Conservation (phyloP, 2,113 vertebrate species). For the Gallinago media region DNA sequence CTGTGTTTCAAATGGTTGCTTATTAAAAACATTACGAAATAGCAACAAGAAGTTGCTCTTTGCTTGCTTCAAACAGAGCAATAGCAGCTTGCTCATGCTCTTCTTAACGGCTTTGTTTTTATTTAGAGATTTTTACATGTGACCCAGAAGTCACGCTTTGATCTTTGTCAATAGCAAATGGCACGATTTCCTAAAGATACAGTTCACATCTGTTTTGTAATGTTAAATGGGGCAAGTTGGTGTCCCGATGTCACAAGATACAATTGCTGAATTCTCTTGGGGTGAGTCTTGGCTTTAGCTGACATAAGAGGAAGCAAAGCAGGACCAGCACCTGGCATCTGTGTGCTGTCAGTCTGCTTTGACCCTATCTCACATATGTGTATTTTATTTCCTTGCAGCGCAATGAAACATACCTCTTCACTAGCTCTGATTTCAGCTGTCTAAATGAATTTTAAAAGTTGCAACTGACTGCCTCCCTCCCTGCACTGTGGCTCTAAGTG, state of each 20-base stretch:
- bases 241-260: neutral
- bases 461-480: rapidly evolving
- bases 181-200: neutral
- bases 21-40: conserved; percentile 8
- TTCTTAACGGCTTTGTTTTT: neutral
- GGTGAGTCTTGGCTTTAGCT: neutral
- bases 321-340: neutral
- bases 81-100: neutral
- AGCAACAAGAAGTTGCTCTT: neutral
- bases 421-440: neutral
- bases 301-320: neutral
- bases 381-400: neutral
- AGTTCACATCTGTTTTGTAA: conserved; percentile 32
- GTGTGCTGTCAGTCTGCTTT: neutral
- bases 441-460: neutral
- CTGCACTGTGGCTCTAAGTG: neutral
- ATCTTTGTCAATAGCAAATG: conserved; percentile 21
- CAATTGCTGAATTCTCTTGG: neutral
- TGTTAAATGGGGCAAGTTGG: neutral
- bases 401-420: neutral
- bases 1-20: neutral
- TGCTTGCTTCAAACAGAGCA: neutral
- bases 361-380: neutral
- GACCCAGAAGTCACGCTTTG: conserved; percentile 11
- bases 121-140: neutral